Conservation (phyloP, 2,888 invertebrate species). For the Morpho achilles region DNA sequence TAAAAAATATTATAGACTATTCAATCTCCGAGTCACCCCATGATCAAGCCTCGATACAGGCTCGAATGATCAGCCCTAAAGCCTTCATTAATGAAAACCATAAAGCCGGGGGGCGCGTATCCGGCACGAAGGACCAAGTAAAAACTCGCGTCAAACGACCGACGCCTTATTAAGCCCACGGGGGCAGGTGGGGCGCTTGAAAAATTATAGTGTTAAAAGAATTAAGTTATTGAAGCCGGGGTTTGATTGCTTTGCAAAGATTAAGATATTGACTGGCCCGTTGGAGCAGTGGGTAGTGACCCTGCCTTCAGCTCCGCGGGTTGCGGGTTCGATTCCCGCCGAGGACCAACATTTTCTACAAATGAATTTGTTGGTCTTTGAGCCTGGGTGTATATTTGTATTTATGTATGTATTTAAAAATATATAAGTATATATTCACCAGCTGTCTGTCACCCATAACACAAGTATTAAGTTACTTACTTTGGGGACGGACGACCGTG, state of each 20-base stretch:
- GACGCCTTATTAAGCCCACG: conserved; percentile 64
- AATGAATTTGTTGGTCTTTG: too few relatives aligned
- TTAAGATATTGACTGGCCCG: conserved; percentile 29
- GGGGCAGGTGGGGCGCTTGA: conserved; percentile 48
- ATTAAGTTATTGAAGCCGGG: conserved; percentile 47
- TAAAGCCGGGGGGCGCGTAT: conserved; percentile 56
- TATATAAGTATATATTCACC: too few relatives aligned
- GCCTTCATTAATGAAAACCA: conserved; percentile 74
- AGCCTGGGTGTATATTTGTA: too few relatives aligned
- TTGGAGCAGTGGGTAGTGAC: too few relatives aligned
- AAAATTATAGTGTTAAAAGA: conserved; percentile 57
- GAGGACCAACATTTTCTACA: too few relatives aligned
- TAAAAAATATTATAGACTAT: conserved; percentile 42
- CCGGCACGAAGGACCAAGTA: conserved; percentile 52
- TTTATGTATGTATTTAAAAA: too few relatives aligned
- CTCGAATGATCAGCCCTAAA: conserved; percentile 67
- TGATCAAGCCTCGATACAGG: conserved; percentile 52
- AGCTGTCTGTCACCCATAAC: too few relatives aligned
- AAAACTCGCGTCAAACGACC: conserved; percentile 61
- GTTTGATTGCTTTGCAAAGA: conserved; percentile 34
- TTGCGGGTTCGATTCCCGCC: too few relatives aligned
- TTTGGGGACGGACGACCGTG: too few relatives aligned
- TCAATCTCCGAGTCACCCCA: conserved; percentile 44
- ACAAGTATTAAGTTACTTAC: too few relatives aligned
- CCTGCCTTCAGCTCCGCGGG: too few relatives aligned